Percentiles rank a stretch among this genome's conserved stretches.
Evolutionary conservation across 2,113 vertebrate species (phyloP).

Genomic region (Galbula dea): DNA sequence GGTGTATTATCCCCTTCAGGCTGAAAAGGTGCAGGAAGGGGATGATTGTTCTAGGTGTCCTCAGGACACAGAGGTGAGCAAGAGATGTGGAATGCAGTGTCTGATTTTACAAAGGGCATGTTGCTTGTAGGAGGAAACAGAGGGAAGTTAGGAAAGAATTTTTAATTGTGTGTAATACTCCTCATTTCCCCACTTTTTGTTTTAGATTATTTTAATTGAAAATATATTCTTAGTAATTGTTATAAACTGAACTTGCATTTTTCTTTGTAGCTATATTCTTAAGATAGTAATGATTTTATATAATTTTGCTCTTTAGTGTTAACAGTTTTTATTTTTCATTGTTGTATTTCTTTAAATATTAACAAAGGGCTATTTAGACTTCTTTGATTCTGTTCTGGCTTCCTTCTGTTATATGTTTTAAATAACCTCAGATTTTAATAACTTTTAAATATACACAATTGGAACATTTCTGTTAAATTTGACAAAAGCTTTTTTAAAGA

Average conservation of each 20-base stretch:
- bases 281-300: background rate
- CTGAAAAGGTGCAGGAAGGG: fast-evolving
- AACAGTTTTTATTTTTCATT: background rate
- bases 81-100: fast-evolving
- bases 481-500: background rate
- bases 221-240: background rate
- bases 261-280: fast-evolving
- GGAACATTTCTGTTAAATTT: background rate
- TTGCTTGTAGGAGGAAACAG: background rate
- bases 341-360: background rate
- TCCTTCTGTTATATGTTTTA: background rate
- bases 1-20: background rate
- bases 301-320: background rate
- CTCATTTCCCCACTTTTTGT: background rate
- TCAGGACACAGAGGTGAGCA: background rate
- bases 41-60: background rate
- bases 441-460: background rate
- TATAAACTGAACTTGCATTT: background rate
- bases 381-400: background rate
- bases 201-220: background rate
- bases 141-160: background rate
- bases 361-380: background rate
- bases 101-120: fast-evolving
- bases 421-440: background rate
- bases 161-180: background rate